Percentiles rank a stretch among this genome's conserved stretches.
These are phyloP conservation scores for Bubo bubo DNA, from an alignment of 2,113 vertebrate genomes.

Conservation along the genomic window DNA sequence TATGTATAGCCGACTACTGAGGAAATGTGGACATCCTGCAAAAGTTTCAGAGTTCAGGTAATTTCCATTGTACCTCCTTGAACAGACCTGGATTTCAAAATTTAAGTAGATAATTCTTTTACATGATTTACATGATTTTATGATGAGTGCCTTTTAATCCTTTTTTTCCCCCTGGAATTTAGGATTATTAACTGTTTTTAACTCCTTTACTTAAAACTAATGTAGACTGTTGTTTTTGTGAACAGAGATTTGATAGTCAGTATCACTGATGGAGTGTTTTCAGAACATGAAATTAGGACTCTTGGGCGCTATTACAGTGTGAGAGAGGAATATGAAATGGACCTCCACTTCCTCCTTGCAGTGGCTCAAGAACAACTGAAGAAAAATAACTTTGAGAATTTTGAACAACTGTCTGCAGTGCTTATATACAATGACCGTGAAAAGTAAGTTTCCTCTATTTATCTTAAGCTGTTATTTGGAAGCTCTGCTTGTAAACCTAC, in stretches of 20 bases:
- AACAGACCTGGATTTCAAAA: not conserved
- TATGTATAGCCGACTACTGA: not conserved
- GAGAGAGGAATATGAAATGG: slow-evolving; percentile 47
- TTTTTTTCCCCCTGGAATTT: not conserved
- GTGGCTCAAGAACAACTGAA: slow-evolving; percentile 82
- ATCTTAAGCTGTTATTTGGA: not conserved
- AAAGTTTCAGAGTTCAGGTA: not conserved
- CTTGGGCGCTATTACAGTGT: slow-evolving; percentile 78
- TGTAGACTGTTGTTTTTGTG: not conserved
- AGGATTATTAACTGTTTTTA: not conserved
- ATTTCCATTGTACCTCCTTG: not conserved
- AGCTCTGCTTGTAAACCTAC: not conserved
- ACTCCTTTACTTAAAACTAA: not conserved
- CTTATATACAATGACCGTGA: slow-evolving; percentile 78
- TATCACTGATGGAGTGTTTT: slow-evolving; percentile 70
- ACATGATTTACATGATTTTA: not conserved
- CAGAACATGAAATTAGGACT: slow-evolving; percentile 87
- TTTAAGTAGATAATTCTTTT: not conserved
- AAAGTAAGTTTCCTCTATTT: slow-evolving; percentile 75
- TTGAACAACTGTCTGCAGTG: slow-evolving; percentile 71
- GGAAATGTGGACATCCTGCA: not conserved
- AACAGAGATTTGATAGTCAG: slow-evolving; percentile 79
- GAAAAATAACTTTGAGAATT: slow-evolving; percentile 84
- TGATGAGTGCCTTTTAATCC: not conserved
- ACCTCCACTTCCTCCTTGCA: slow-evolving; percentile 75